These are phyloP conservation scores for Peromyscus aztecus DNA, from an alignment of 2,797 vertebrate species.

Conservation along the genomic window DNA sequence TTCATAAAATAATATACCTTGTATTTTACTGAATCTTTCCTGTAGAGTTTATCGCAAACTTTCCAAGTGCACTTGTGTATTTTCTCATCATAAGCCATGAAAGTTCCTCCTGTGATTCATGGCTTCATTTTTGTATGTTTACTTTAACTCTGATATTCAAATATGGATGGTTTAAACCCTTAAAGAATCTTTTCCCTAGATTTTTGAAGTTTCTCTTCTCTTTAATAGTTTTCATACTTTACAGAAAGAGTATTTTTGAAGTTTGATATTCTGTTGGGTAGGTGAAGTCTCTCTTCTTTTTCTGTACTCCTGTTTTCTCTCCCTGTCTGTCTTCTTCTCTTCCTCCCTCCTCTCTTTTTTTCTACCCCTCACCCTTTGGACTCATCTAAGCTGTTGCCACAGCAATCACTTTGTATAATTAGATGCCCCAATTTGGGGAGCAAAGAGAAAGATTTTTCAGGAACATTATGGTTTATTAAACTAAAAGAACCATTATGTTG, in stretches of 20 bases:
- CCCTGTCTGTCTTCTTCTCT: not conserved
- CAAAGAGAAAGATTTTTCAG: constrained; percentile 63
- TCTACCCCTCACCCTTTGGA: not conserved
- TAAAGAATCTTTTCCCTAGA: not conserved
- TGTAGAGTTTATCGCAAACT: not conserved
- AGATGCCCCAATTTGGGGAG: constrained; percentile 69
- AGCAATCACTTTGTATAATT: constrained; percentile 79
- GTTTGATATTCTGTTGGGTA: not conserved
- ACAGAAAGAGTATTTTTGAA: constrained; percentile 17
- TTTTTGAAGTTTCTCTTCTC: constrained; percentile 55
- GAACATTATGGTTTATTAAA: constrained; percentile 78
- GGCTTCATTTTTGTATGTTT: not conserved
- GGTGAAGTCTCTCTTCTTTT: not conserved
- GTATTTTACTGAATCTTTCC: not conserved
- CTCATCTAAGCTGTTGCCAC: constrained; percentile 56
- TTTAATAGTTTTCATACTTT: constrained; percentile 26
- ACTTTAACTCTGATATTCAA: not conserved
- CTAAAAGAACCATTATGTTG: constrained; percentile 73
- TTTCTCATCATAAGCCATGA: not conserved
- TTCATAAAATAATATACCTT: not conserved
- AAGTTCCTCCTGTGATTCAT: not conserved
- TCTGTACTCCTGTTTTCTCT: not conserved
- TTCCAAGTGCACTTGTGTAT: not conserved
- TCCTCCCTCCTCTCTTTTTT: not conserved
- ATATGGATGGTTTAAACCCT: not conserved